These are phyloP conservation scores for Chaetogeoica ovagalla DNA, from an alignment of 2,888 invertebrate genomes.

Conservation along the genomic window DNA sequence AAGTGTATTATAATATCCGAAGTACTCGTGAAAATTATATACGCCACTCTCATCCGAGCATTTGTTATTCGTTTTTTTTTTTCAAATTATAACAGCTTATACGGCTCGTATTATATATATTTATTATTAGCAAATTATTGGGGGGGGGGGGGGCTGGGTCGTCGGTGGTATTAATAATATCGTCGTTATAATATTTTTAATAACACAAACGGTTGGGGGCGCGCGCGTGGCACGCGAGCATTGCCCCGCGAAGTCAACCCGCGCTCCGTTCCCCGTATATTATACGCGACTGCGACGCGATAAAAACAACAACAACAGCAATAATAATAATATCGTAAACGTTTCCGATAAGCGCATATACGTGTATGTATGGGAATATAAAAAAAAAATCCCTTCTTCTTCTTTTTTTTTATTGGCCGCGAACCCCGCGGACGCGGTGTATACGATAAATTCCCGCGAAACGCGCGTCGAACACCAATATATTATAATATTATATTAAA, in stretches of 20 bases:
- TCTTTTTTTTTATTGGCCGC: slow-evolving; percentile 1
- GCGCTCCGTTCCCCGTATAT: no score
- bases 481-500: slow-evolving; percentile 28
- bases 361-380: not conserved
- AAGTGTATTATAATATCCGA: not conserved
- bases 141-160: no score
- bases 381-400: not conserved
- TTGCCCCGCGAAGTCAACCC: no score
- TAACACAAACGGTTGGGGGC: no score
- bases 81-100: not conserved
- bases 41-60: not conserved
- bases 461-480: slow-evolving; percentile 6
- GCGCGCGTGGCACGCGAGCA: no score
- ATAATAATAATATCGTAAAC: no score
- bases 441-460: slow-evolving; percentile 4
- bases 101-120: not conserved
- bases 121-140: not conserved
- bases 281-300: no score
- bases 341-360: no score
- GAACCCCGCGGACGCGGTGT: not conserved
- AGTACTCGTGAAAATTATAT: slow-evolving; percentile 27
- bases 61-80: not conserved
- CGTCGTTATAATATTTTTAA: no score
- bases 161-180: no score
- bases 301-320: no score